Evolutionary conservation across 2,113 vertebrate genomes (phyloP).

Genomic region (Salminus brasiliensis): DNA sequence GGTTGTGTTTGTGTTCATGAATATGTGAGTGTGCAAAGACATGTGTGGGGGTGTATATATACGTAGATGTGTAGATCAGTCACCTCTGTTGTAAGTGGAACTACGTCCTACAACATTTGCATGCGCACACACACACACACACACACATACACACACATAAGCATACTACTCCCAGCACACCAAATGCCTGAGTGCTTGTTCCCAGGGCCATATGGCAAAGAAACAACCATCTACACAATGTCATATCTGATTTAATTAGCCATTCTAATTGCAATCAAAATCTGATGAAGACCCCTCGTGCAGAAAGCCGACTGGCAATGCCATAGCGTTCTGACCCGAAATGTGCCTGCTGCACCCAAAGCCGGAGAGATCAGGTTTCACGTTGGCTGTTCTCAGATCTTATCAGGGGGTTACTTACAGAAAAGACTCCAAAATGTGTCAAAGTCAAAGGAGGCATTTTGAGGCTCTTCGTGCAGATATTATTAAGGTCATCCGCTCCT

Average conservation of each 20-base stretch:
- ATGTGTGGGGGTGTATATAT: too few species aligned
- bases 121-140: conserved; percentile 24
- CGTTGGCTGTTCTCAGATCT: conserved; percentile 38
- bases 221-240: conserved; percentile 78
- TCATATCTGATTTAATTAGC: conserved; percentile 80
- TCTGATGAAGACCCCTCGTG: conserved; percentile 69
- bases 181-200: conserved; percentile 59
- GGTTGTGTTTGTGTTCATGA: not conserved
- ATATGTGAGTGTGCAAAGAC: not conserved
- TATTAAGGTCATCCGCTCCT: conserved; percentile 52
- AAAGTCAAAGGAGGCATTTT: conserved; percentile 52
- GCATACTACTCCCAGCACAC: conserved; percentile 39
- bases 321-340: conserved; percentile 71
- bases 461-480: conserved; percentile 41
- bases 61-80: too few species aligned
- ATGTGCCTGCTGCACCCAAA: conserved; percentile 62
- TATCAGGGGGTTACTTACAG: conserved; percentile 45
- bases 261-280: conserved; percentile 77
- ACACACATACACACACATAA: conserved; percentile 20
- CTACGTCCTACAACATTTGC: too few species aligned
- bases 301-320: conserved; percentile 72
- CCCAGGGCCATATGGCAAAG: conserved; percentile 73
- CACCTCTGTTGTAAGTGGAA: conserved; percentile 3
- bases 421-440: conserved; percentile 50
- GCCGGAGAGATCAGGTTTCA: conserved; percentile 59